These are phyloP conservation scores for Lithophane leautieri DNA, from an alignment of 2,888 invertebrate species.

Conservation along the genomic window DNA sequence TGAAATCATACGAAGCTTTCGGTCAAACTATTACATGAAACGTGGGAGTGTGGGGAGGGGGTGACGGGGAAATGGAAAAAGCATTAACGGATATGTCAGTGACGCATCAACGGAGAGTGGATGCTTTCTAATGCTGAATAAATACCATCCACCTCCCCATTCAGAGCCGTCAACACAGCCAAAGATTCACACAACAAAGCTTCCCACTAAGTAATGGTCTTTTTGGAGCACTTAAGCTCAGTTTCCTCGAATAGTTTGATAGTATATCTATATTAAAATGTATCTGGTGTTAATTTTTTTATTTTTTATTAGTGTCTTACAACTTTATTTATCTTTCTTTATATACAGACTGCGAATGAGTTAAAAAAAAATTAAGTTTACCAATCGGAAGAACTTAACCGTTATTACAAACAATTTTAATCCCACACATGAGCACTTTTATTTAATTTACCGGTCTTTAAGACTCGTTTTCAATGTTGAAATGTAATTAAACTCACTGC, in stretches of 20 bases:
- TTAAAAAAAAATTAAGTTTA: neutral
- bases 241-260: constrained; percentile 54
- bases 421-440: constrained; percentile 11
- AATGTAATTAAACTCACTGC: constrained; percentile 52
- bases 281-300: constrained; percentile 35
- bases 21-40: constrained; percentile 81
- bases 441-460: constrained; percentile 39
- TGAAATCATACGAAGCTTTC: constrained; percentile 76
- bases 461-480: constrained; percentile 42
- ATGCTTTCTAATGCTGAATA: constrained; percentile 89
- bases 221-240: constrained; percentile 66
- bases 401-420: constrained; percentile 16
- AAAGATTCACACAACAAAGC: constrained; percentile 69
- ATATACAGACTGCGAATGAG: constrained; percentile 2
- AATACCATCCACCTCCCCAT: constrained; percentile 85
- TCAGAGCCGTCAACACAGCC: constrained; percentile 73
- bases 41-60: constrained; percentile 73
- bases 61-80: constrained; percentile 89
- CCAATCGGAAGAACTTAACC: neutral
- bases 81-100: constrained; percentile 90
- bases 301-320: constrained; percentile 10
- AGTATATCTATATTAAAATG: constrained; percentile 45
- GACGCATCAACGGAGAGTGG: constrained; percentile 89
- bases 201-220: constrained; percentile 64
- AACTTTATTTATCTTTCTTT: neutral